Conservation (phyloP, 2,113 vertebrate genomes). For the Erythrocercus mccallii region DNA sequence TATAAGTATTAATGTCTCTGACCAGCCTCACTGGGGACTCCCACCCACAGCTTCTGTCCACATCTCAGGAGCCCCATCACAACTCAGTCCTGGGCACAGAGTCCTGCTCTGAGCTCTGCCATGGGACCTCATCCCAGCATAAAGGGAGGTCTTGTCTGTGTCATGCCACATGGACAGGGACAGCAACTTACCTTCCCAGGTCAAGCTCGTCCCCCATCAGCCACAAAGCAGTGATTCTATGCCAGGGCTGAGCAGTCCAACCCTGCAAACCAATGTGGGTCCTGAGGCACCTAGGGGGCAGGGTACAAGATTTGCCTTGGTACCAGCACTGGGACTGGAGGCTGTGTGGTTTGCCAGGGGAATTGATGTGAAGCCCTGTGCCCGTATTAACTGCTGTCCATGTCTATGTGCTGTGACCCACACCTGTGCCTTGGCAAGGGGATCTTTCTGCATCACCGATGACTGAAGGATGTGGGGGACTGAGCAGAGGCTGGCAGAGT, state of each 20-base stretch:
- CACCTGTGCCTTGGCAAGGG: accelerated
- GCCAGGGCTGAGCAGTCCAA: background rate
- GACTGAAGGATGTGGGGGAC: background rate
- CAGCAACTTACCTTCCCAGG: accelerated
- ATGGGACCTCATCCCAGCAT: accelerated
- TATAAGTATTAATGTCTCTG: background rate
- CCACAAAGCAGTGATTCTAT: background rate
- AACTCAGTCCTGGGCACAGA: background rate
- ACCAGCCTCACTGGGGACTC: background rate
- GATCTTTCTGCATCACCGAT: accelerated
- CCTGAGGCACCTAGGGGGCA: accelerated
- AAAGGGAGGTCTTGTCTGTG: background rate
- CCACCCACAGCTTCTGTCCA: background rate
- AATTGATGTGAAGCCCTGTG: background rate
- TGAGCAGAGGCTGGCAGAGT: background rate
- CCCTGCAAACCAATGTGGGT: accelerated
- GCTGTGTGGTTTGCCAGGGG: background rate
- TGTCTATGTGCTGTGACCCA: background rate
- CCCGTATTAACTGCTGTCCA: accelerated
- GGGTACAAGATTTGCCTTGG: background rate
- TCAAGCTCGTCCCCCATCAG: background rate
- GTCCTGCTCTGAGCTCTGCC: background rate
- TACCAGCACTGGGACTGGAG: background rate
- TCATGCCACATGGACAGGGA: background rate
- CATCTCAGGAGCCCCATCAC: background rate